phyloP scores from a whole-genome alignment of 2,797 vertebrate species.

The Astyanax mexicanus region DNA sequence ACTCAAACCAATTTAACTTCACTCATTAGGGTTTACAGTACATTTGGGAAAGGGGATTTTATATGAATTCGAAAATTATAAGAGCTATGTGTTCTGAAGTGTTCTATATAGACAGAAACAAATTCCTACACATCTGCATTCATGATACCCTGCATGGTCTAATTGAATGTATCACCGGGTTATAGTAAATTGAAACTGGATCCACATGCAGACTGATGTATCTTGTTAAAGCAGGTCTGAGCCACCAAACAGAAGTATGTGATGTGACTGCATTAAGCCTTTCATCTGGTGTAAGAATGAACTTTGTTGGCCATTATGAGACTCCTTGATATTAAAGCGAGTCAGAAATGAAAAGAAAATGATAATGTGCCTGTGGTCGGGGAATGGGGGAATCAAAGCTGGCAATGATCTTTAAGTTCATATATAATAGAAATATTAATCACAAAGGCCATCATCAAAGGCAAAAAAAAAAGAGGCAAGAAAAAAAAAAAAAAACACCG shows the following conservation, averaged over 20 bases:
- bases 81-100: too few relatives aligned
- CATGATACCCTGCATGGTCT: too few relatives aligned
- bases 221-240: background rate
- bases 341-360: slow-evolving; percentile 25
- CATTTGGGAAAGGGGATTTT: too few relatives aligned
- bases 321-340: slow-evolving; percentile 7
- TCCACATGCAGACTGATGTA: background rate
- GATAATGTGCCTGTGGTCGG: background rate
- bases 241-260: background rate
- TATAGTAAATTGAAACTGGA: background rate
- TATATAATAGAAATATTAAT: slow-evolving; percentile 27
- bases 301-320: background rate
- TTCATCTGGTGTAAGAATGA: background rate
- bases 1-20: too few relatives aligned
- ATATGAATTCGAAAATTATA: too few relatives aligned
- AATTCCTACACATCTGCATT: background rate
- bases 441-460: slow-evolving; percentile 19
- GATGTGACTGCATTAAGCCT: background rate
- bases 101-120: too few relatives aligned
- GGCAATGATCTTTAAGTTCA: slow-evolving; percentile 25
- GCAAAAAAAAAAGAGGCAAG: background rate
- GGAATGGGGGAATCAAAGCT: slow-evolving; percentile 11
- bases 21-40: too few relatives aligned
- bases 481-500: background rate
- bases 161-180: background rate